Conservation (phyloP, 2,888 invertebrate species). For the Drosophila anomalipes region DNA sequence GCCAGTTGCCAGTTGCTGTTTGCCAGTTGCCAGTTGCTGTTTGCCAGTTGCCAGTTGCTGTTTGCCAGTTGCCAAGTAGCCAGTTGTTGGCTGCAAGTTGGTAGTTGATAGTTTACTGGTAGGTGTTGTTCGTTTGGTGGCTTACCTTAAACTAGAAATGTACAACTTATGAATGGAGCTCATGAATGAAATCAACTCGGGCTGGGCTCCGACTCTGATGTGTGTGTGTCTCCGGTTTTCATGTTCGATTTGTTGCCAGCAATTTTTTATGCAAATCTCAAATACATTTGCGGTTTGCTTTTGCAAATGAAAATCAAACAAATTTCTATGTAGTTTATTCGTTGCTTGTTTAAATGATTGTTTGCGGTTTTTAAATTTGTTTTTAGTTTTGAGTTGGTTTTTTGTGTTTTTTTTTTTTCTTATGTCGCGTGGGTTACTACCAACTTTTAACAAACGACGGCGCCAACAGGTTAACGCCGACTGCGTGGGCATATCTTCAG, state of each 20-base stretch:
- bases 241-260: slow-evolving; percentile 58
- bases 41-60: slow-evolving; percentile 36
- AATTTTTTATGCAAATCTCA: slow-evolving; percentile 76
- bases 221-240: slow-evolving; percentile 36
- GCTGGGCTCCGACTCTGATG: slow-evolving; percentile 14
- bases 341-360: slow-evolving; percentile 59
- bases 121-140: slow-evolving; percentile 73
- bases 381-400: slow-evolving; percentile 16
- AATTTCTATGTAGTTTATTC: slow-evolving; percentile 55
- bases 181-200: slow-evolving; percentile 8
- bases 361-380: slow-evolving; percentile 59
- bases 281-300: slow-evolving; percentile 61
- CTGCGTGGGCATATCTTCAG: slow-evolving; percentile 50
- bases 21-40: slow-evolving; percentile 35
- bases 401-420: slow-evolving; percentile 6
- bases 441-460: slow-evolving; percentile 45
- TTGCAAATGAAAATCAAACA: slow-evolving; percentile 61
- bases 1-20: slow-evolving; percentile 45
- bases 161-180: slow-evolving; percentile 63
- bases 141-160: slow-evolving; percentile 82
- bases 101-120: slow-evolving; percentile 39
- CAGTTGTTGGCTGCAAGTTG: slow-evolving; percentile 36
- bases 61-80: slow-evolving; percentile 26
- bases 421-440: slow-evolving; percentile 58
- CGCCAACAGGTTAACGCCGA: slow-evolving; percentile 61